Base-by-base conservation (phyloP, 2,797 vertebrate species). In the Manis pentadactyla region DNA sequence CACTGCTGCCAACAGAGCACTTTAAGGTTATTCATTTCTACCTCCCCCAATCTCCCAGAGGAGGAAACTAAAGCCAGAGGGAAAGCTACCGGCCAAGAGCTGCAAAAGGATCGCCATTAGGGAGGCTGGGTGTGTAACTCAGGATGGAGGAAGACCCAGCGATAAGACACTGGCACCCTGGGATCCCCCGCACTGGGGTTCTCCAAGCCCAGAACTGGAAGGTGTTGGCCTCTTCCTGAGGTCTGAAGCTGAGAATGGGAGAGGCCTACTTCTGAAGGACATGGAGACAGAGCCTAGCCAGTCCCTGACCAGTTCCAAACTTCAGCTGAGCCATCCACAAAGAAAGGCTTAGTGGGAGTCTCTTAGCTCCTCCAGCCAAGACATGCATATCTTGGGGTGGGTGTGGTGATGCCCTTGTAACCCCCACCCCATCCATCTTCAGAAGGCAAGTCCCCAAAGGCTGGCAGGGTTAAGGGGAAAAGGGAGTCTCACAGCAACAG, bases 11-110 rank as follows among this genome's bases (percentile, higher is more conserved):
- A 97, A 63, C 1, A 0, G 64, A 81, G 93, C 94, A 74, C 94
- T 96, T 85, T 93, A 95, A 97, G 90, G 96, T 96, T 87, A 93
- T 85, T 79, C 17, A 10, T 42, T 27, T 42, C 93, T 84, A 42
- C 34, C 73, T 78, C 81, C 79, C 51, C 15, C 86, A 25, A 23
- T 93, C 89, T 97, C 93, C 81, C 89, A 79, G 95, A 74, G 79
- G 14, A 34, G 66, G 14, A 68, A 61, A 66, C 49, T 29, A 53
- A 73, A 88, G 93, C 83, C 49, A 31, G 61, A 21, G 55, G 11
- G 81, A 84, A 61, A 82, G 71, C n/a, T 55, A 82, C 39, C 61
- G 29, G 51, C 64, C 57, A 66, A 27, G 71, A 64, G 51, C 84
- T 69, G 39, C 19, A 10, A 34, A 46, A 39, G 39, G 55, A n/a